Base-by-base conservation (phyloP, 2,113 vertebrate species). In the Indicator indicator region DNA sequence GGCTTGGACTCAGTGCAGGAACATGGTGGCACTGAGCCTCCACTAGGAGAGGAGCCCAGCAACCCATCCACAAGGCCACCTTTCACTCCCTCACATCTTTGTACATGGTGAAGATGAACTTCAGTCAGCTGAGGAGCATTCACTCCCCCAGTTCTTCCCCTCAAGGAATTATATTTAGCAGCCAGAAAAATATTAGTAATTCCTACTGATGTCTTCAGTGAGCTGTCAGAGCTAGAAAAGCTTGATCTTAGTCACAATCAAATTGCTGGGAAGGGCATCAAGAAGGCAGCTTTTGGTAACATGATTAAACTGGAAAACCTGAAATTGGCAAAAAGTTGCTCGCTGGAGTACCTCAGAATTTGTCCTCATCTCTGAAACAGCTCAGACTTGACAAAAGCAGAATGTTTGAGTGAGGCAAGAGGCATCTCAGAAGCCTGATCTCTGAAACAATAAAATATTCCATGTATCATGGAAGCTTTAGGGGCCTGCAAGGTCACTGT, bases 81-180 rank as follows among this genome's bases (percentile, higher is more conserved):
- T 85, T 98, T 32, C 90, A 78, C 19, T 96, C 96, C 14, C 33
- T 97, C 73, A 55, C 24, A 17, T 93, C 83, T 65, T 91, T 98
- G 50, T 94, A 44, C 14, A 89, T 86, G 6, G 90, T 98, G 27
- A 98, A 97, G 86, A 92, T 98, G 72, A 96, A 95, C 50, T 71
- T 97, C 88, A 97, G 96, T 73, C 89, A 80, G 16, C 44, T 98
- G 28, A 95, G 76, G 4, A 92, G 65, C 2, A 94, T 97, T 55
- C 95, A 94, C 97, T 58, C 97, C 97, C 19, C 23, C 92, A 58
- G 26, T 96, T 69, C 83, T 98, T 12, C 97, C 95, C 0, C 56
- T 96, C 30, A 97, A 96, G 85, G 97, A 98, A 95, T 93, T 98
- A 16, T 97, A 98, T 90, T 97, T 98, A 65, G 94, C 95, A 93